phyloP scores from a whole-genome alignment of 1,140 invertebrate species.

The Bicyclus anynana region DNA sequence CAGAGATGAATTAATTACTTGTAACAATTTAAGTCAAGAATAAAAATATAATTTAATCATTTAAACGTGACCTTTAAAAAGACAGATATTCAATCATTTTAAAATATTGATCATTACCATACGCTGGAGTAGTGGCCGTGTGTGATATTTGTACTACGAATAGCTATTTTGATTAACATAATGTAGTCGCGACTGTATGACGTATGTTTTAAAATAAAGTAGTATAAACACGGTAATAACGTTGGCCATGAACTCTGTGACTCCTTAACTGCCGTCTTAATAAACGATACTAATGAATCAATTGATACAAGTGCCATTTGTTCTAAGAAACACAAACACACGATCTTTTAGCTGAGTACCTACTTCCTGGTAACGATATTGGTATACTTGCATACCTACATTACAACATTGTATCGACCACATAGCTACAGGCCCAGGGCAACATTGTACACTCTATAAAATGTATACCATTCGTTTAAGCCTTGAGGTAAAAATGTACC shows the following conservation, averaged over 20 bases:
- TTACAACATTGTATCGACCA: no score
- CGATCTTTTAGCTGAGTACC: not conserved
- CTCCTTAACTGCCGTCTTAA: conserved; percentile 40
- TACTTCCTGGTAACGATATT: conserved; percentile 11
- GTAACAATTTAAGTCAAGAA: no score
- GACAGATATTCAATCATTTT: not conserved
- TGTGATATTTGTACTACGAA: conserved; percentile 31
- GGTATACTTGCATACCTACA: no score
- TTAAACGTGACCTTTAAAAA: no score
- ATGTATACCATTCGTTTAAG: not conserved
- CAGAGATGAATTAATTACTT: no score
- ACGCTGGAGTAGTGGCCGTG: conserved; percentile 23
- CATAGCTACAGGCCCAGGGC: no score
- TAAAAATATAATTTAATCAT: no score
- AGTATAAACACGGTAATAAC: conserved; percentile 42
- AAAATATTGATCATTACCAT: not conserved
- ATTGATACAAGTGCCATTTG: conserved; percentile 17
- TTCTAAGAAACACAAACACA: conserved; percentile 21
- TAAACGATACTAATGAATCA: conserved; percentile 17
- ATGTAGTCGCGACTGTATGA: conserved; percentile 17
- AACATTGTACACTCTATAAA: not conserved
- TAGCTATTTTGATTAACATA: conserved; percentile 3
- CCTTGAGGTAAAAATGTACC: no score
- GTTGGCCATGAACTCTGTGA: conserved; percentile 51
- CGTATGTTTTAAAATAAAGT: conserved; percentile 45